phyloP scores from a whole-genome alignment of 2,888 invertebrate species.

The Pharmacophagus antenor region DNA sequence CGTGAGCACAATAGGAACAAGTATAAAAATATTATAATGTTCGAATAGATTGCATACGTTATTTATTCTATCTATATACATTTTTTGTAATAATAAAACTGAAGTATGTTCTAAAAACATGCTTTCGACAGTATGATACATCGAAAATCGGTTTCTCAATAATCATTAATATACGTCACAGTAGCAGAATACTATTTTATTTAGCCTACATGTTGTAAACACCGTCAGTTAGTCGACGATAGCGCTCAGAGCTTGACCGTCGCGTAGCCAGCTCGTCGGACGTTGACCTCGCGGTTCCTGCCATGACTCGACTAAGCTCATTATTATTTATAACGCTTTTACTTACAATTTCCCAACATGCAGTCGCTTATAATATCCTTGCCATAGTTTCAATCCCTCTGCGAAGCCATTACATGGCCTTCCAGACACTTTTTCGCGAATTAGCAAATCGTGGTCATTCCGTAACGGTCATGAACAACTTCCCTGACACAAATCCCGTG shows the following conservation, averaged over 20 bases:
- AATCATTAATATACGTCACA: not conserved
- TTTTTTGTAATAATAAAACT: not conserved
- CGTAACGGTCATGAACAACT: constrained; percentile 83
- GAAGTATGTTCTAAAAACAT: not conserved
- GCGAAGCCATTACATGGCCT: constrained; percentile 84
- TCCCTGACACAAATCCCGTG: constrained; percentile 63
- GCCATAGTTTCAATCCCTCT: constrained; percentile 80
- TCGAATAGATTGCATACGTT: no score
- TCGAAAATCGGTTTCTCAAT: not conserved
- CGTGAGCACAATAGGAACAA: no score
- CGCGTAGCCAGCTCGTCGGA: constrained; percentile 31
- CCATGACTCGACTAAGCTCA: constrained; percentile 31
- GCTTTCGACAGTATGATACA: not conserved
- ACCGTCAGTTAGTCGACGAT: constrained; percentile 36
- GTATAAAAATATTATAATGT: no score
- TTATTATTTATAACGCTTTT: constrained; percentile 30
- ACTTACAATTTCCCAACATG: constrained; percentile 39
- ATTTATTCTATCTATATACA: no score
- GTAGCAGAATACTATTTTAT: constrained; percentile 11
- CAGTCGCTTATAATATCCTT: constrained; percentile 67
- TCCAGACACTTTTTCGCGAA: constrained; percentile 78
- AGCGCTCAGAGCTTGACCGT: constrained; percentile 34
- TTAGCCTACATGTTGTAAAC: not conserved
- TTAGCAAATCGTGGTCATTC: constrained; percentile 81
- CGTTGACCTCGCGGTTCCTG: constrained; percentile 36